A percentile compares a stretch with the other conserved stretches of the same genome.
Conservation (phyloP, 2,797 vertebrate species). For the Myripristis jacobus region DNA sequence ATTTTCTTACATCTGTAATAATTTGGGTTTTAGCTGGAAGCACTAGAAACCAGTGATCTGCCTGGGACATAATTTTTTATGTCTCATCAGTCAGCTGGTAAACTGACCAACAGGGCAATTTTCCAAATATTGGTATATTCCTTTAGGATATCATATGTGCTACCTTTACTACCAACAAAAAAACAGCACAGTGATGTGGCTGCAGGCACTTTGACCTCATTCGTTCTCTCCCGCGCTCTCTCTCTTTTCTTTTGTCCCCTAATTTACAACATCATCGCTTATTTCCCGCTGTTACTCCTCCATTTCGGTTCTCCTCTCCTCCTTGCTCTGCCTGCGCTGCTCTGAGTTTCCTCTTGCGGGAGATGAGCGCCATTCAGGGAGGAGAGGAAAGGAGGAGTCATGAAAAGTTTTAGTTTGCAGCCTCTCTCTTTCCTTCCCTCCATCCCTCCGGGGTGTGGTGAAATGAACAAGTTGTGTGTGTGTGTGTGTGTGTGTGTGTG, state of each 20-base stretch:
- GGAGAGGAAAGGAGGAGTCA: constrained; percentile 2
- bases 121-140: too few species aligned
- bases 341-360: constrained; percentile 10
- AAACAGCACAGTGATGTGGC: neutral
- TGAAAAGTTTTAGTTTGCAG: constrained; percentile 13
- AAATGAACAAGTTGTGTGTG: constrained; percentile 27
- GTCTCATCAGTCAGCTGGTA: too few species aligned
- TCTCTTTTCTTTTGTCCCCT: neutral
- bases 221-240: too few species aligned
- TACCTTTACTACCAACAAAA: too few species aligned
- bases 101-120: too few species aligned
- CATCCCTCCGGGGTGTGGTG: constrained; percentile 23
- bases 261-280: constrained; percentile 2
- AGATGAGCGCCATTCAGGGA: neutral
- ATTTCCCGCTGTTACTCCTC: constrained; percentile 6
- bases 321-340: neutral
- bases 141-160: too few species aligned
- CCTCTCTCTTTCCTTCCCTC: neutral
- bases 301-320: neutral
- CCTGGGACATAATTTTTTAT: too few species aligned
- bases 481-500: constrained; percentile 11
- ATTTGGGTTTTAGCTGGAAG: too few species aligned
- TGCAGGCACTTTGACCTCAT: neutral
- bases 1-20: too few species aligned
- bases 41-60: too few species aligned